Evolutionary conservation across 1,140 invertebrate species (phyloP).

Genomic region (Colletes gigas): DNA sequence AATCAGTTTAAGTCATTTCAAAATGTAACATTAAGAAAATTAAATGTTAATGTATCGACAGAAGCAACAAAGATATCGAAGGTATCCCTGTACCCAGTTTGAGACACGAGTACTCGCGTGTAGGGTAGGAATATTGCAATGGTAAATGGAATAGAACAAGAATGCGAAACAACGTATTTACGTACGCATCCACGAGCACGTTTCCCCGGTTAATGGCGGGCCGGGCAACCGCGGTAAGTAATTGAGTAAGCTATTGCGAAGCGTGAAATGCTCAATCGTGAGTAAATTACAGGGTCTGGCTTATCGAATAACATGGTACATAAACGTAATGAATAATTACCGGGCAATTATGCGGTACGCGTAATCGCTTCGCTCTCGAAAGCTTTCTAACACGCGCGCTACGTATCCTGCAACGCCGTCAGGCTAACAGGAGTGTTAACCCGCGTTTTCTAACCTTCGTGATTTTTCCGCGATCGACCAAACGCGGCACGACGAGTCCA

Average conservation of each 20-base stretch:
- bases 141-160: slow-evolving; percentile 3
- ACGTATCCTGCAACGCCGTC: neutral
- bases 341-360: slow-evolving; percentile 50
- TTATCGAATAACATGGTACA: slow-evolving; percentile 67
- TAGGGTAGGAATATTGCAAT: slow-evolving; percentile 4
- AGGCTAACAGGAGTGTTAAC: neutral
- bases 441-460: slow-evolving; percentile 1
- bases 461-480: too few species aligned
- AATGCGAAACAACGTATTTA: slow-evolving; percentile 4
- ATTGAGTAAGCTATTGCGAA: slow-evolving; percentile 63
- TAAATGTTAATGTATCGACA: too few species aligned
- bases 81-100: too few species aligned
- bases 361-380: slow-evolving; percentile 1
- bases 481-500: too few species aligned
- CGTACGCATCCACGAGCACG: slow-evolving; percentile 34
- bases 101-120: neutral
- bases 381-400: neutral
- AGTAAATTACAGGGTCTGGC: slow-evolving; percentile 62
- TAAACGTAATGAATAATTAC: slow-evolving; percentile 68
- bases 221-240: slow-evolving; percentile 45
- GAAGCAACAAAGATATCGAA: too few species aligned
- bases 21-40: too few species aligned
- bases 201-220: slow-evolving; percentile 42
- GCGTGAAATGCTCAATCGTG: slow-evolving; percentile 68
- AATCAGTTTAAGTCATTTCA: too few species aligned